Evolutionary conservation across 2,888 invertebrate genomes (phyloP).

Genomic region (Drosophila subquinaria): DNA sequence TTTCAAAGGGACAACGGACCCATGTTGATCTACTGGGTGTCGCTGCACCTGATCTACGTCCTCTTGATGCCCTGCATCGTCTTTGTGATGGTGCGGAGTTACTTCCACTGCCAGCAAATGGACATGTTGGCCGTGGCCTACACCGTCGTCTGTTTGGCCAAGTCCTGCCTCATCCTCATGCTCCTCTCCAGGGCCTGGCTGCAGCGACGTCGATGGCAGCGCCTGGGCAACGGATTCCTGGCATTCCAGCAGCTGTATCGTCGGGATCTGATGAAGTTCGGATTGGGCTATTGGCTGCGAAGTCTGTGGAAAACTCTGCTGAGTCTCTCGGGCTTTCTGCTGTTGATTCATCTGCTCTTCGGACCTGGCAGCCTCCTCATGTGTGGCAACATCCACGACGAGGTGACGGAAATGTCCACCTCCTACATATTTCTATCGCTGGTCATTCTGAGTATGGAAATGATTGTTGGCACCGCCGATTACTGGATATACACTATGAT

Average conservation of each 20-base stretch:
- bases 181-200: slow-evolving; percentile 44
- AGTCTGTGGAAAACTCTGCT: slow-evolving; percentile 39
- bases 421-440: slow-evolving; percentile 16
- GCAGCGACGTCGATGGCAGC: slow-evolving; percentile 16
- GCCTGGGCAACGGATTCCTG: slow-evolving; percentile 37
- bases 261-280: background rate
- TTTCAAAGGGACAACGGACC: slow-evolving; percentile 35
- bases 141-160: slow-evolving; percentile 37
- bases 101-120: slow-evolving; percentile 30
- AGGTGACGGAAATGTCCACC: slow-evolving; percentile 15
- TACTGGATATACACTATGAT: slow-evolving; percentile 28
- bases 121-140: slow-evolving; percentile 52
- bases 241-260: slow-evolving; percentile 28
- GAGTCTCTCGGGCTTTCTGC: slow-evolving; percentile 30
- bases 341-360: slow-evolving; percentile 31
- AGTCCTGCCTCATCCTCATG: slow-evolving; percentile 13
- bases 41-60: slow-evolving; percentile 35
- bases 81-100: slow-evolving; percentile 22
- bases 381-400: slow-evolving; percentile 21
- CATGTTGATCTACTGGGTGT: slow-evolving; percentile 47
- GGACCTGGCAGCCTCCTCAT: slow-evolving; percentile 40
- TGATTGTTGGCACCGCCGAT: slow-evolving; percentile 36
- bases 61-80: slow-evolving; percentile 37
- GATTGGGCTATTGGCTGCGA: slow-evolving; percentile 2
- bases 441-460: slow-evolving; percentile 33